These are phyloP conservation scores for Pantherophis guttatus DNA, from an alignment of 2,113 vertebrate genomes.

Conservation along the genomic window DNA sequence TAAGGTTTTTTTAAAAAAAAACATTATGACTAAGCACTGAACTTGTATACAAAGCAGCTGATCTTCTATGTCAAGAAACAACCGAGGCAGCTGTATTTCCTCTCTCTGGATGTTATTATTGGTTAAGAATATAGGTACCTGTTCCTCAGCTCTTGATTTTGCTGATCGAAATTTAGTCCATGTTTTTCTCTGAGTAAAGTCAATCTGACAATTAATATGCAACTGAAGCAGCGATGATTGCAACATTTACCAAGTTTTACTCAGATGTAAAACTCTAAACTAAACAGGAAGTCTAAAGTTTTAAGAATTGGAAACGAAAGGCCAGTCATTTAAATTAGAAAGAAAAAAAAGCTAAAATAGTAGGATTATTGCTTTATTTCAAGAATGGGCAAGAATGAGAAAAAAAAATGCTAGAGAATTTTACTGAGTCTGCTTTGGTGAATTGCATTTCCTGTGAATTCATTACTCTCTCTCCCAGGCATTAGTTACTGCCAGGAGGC, in stretches of 20 bases:
- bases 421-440: neutral
- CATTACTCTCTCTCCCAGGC: neutral
- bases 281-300: neutral
- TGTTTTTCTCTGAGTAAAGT: neutral
- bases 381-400: neutral
- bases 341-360: neutral
- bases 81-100: neutral
- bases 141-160: neutral
- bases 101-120: neutral
- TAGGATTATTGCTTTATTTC: neutral
- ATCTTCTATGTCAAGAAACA: neutral
- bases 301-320: neutral
- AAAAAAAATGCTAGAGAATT: neutral
- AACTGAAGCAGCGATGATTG: neutral
- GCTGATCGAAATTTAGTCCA: neutral
- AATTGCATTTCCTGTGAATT: neutral
- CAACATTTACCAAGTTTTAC: neutral
- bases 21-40: neutral
- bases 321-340: neutral
- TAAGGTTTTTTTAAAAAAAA: neutral
- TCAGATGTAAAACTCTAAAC: neutral
- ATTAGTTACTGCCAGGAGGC: neutral
- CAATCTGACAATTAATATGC: neutral
- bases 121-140: neutral
- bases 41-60: neutral